Conservation (phyloP, 1,140 invertebrate species). For the Armadillidium nasatum region DNA sequence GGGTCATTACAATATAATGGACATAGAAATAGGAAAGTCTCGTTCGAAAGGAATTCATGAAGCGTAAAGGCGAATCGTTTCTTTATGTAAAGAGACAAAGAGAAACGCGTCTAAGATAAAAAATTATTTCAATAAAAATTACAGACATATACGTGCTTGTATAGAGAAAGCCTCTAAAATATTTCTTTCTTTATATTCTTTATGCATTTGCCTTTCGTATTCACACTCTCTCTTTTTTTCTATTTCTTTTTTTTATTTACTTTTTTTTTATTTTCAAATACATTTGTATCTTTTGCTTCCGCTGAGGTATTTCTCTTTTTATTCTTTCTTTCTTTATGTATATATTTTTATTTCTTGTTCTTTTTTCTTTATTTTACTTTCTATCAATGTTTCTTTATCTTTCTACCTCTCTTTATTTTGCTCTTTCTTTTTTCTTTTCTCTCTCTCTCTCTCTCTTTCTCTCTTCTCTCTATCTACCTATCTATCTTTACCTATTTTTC, state of each 20-base stretch:
- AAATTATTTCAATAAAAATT: too few species aligned
- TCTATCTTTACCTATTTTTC: too few species aligned
- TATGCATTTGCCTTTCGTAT: too few species aligned
- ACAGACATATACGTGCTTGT: too few species aligned
- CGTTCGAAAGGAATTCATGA: not conserved
- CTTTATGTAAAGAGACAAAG: not conserved
- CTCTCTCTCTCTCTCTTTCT: too few species aligned
- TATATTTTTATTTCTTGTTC: not conserved
- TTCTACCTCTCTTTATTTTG: too few species aligned
- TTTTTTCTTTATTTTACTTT: not conserved
- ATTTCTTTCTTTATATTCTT: too few species aligned
- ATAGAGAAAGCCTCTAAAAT: too few species aligned
- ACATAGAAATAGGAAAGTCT: not conserved
- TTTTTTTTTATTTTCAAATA: not conserved
- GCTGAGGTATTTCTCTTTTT: not conserved
- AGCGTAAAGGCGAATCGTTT: not conserved
- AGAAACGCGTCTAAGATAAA: not conserved
- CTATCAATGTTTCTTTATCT: not conserved
- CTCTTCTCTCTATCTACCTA: too few species aligned
- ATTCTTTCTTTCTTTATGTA: not conserved
- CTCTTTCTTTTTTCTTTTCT: too few species aligned
- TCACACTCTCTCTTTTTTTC: too few species aligned
- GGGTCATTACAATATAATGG: constrained; percentile 10
- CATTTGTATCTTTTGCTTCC: not conserved
- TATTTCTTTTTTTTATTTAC: too few species aligned